A percentile compares a stretch with the other conserved stretches of the same genome.
phyloP scores from a whole-genome alignment of 1,140 invertebrate species.

The Caenorhabditis remanei region DNA sequence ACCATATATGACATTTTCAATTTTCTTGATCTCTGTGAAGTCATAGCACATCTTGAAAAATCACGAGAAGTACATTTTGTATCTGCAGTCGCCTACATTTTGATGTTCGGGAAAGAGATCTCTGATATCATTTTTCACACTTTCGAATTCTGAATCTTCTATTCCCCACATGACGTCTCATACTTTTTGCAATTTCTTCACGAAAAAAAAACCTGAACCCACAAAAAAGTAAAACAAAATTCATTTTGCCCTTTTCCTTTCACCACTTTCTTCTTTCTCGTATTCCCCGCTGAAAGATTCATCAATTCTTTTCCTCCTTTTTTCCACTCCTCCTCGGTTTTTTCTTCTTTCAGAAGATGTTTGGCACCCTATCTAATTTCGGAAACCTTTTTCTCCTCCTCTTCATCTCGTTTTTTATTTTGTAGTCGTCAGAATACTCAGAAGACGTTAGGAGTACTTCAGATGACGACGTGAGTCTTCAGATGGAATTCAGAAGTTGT shows the following conservation, averaged over 20 bases:
- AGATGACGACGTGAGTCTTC: constrained; percentile 11
- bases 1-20: not conserved
- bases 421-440: constrained; percentile 19
- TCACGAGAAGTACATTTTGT: not conserved
- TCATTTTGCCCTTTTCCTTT: constrained; percentile 4
- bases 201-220: not conserved
- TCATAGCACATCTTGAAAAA: too few relatives aligned
- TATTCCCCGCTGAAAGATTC: constrained; percentile 51
- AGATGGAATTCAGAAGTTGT: not conserved
- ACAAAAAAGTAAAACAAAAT: not conserved
- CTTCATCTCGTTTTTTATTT: not conserved
- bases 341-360: constrained; percentile 46
- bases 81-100: not conserved
- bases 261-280: constrained; percentile 1
- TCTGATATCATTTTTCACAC: not conserved
- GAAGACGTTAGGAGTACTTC: constrained; percentile 23
- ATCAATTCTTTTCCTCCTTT: not conserved
- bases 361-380: constrained; percentile 52
- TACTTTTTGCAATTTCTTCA: not conserved
- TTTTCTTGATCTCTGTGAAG: too few relatives aligned
- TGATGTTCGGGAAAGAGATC: not conserved
- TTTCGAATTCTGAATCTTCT: not conserved
- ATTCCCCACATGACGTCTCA: not conserved
- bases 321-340: not conserved
- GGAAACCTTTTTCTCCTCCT: constrained; percentile 26